A percentile compares a stretch with the other conserved stretches of the same genome.
Conservation (phyloP, 2,113 vertebrate species). For the Apteryx mantelli region DNA sequence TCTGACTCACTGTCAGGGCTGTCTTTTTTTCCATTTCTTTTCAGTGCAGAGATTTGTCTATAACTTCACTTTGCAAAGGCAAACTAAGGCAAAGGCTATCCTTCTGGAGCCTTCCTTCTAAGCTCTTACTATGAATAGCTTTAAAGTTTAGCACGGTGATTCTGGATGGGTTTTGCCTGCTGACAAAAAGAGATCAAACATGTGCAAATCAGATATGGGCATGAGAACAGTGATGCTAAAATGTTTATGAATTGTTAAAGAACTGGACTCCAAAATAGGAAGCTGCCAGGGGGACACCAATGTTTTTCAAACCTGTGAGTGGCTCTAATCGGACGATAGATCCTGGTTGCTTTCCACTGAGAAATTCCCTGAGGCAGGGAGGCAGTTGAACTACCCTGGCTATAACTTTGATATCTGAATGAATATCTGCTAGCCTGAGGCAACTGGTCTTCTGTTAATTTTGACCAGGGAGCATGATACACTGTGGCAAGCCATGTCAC, state of each 20-base stretch:
- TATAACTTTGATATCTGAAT: slow-evolving; percentile 53
- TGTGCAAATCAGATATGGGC: not conserved
- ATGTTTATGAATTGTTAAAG: not conserved
- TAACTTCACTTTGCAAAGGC: not conserved
- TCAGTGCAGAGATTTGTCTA: not conserved
- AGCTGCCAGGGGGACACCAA: not conserved
- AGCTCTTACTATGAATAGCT: not conserved
- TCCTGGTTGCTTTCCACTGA: not conserved
- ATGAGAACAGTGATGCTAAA: accelerated
- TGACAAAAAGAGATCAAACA: not conserved
- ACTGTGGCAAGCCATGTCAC: slow-evolving; percentile 77
- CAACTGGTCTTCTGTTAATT: slow-evolving; percentile 70
- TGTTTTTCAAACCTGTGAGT: not conserved
- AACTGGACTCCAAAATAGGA: accelerated
- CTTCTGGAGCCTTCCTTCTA: not conserved
- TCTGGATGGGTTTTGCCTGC: not conserved
- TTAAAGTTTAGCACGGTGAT: not conserved
- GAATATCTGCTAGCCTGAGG: slow-evolving; percentile 68
- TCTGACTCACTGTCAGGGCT: not conserved
- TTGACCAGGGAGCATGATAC: slow-evolving; percentile 77
- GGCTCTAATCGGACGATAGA: not conserved
- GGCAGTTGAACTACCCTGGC: not conserved
- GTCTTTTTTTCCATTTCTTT: not conserved
- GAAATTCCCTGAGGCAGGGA: slow-evolving; percentile 35
- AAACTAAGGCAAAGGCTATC: slow-evolving; percentile 17